phyloP scores from a whole-genome alignment of 2,113 vertebrate genomes.

The Equus quagga region DNA sequence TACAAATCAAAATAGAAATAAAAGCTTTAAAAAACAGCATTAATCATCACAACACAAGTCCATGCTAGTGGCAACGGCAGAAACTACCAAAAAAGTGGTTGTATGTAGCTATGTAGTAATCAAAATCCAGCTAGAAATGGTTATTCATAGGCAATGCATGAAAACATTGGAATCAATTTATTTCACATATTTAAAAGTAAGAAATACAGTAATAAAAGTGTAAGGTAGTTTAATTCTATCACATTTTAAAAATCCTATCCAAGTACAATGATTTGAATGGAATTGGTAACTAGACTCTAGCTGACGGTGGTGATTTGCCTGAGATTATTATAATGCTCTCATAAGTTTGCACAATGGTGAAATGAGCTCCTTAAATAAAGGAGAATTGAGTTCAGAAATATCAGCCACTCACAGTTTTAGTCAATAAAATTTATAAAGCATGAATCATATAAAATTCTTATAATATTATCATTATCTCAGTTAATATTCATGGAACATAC shows the following conservation, averaged over 20 bases:
- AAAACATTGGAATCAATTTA: background rate
- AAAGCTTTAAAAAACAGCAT: background rate
- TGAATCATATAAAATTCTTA: background rate
- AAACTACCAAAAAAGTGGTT: background rate
- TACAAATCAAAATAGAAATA: background rate
- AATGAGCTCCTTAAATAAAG: conserved; percentile 1
- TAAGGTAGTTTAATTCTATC: background rate
- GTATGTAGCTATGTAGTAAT: background rate
- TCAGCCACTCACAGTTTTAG: background rate
- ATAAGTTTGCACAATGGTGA: background rate
- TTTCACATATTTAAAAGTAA: background rate
- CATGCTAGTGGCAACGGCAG: background rate
- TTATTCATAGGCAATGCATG: background rate
- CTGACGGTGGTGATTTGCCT: background rate
- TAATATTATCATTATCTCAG: background rate
- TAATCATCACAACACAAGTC: background rate
- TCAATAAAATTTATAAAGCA: background rate
- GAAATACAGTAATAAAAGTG: background rate
- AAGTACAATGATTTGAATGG: background rate
- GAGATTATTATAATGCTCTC: background rate
- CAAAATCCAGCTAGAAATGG: background rate
- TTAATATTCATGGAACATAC: background rate
- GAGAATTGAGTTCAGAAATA: background rate
- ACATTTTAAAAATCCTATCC: background rate
- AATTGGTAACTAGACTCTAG: background rate